Conservation (phyloP, 2,113 vertebrate species). For the Mesoclemmys tuberculata region DNA sequence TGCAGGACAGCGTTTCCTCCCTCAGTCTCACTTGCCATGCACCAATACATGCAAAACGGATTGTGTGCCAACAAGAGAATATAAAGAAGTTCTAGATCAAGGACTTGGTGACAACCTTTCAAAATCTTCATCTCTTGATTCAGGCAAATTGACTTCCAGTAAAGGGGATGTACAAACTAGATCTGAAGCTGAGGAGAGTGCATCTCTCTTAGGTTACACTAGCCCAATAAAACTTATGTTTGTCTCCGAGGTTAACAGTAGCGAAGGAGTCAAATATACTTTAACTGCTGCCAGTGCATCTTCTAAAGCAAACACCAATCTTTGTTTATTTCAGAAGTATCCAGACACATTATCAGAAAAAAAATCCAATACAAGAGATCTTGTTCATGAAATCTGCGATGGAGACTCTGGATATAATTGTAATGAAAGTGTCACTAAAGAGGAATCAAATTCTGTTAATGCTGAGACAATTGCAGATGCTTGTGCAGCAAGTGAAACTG, state of each 20-base stretch:
- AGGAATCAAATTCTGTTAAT: constrained; percentile 36
- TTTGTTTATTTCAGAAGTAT: constrained; percentile 52
- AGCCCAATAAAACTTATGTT: constrained; percentile 98
- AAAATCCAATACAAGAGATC: constrained; percentile 21
- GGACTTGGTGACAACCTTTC: constrained; percentile 29
- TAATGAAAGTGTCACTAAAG: constrained; percentile 24
- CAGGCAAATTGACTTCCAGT: constrained; percentile 5
- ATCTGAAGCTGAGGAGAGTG: constrained; percentile 32
- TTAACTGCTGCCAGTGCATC: constrained; percentile 85
- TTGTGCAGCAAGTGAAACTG: constrained; percentile 49
- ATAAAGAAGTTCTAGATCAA: constrained; percentile 38
- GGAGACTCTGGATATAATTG: constrained; percentile 24
- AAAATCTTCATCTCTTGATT: constrained; percentile 60
- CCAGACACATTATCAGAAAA: constrained; percentile 24
- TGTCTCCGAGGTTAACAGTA: constrained; percentile 87
- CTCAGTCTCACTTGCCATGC: constrained; percentile 31
- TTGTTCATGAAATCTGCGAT: constrained; percentile 5
- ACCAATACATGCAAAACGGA: constrained; percentile 56
- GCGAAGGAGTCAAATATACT: constrained; percentile 90
- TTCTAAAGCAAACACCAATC: constrained; percentile 67
- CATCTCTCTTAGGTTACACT: constrained; percentile 78
- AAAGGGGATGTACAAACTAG: neutral
- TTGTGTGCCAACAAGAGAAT: constrained; percentile 19
- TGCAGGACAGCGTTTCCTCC: constrained; percentile 60
- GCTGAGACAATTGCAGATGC: constrained; percentile 9